Evolutionary conservation across 2,888 invertebrate species (phyloP).

Genomic region (Nycteola revayana): DNA sequence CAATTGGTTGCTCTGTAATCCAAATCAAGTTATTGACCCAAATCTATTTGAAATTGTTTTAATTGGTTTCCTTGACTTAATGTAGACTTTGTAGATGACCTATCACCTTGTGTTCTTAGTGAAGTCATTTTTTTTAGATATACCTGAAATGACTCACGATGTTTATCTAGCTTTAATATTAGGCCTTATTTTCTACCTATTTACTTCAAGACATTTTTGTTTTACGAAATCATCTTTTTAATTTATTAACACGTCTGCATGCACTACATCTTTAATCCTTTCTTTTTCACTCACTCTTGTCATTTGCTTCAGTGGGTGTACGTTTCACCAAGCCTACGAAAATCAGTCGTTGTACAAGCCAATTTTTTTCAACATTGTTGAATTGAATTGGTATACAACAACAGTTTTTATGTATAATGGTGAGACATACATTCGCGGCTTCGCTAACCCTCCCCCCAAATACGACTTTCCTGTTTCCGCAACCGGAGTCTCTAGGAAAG

Average conservation of each 20-base stretch:
- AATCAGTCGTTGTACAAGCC: constrained; percentile 9
- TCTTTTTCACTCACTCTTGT: constrained; percentile 30
- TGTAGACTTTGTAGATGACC: no score
- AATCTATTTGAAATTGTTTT: constrained; percentile 11
- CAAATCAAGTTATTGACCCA: constrained; percentile 30
- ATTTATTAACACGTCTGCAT: constrained; percentile 27
- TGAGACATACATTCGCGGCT: constrained; percentile 42
- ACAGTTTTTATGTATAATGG: constrained; percentile 17
- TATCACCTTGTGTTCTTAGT: no score
- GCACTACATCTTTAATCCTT: constrained; percentile 32
- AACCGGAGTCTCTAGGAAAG: constrained; percentile 76
- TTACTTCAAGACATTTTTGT: no score
- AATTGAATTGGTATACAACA: constrained; percentile 7
- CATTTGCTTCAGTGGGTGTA: constrained; percentile 36
- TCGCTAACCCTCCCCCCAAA: constrained; percentile 59
- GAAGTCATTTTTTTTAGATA: no score
- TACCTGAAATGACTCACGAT: no score
- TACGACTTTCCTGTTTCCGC: constrained; percentile 79
- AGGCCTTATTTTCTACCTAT: no score
- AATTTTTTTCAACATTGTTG: constrained; percentile 13
- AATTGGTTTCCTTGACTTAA: constrained; percentile 8
- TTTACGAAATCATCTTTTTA: constrained; percentile 4
- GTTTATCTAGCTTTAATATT: no score
- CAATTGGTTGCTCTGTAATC: constrained; percentile 35
- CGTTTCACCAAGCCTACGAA: constrained; percentile 16